Evolutionary conservation across 2,113 vertebrate species (phyloP).

Genomic region (Sylvilagus bachmani): DNA sequence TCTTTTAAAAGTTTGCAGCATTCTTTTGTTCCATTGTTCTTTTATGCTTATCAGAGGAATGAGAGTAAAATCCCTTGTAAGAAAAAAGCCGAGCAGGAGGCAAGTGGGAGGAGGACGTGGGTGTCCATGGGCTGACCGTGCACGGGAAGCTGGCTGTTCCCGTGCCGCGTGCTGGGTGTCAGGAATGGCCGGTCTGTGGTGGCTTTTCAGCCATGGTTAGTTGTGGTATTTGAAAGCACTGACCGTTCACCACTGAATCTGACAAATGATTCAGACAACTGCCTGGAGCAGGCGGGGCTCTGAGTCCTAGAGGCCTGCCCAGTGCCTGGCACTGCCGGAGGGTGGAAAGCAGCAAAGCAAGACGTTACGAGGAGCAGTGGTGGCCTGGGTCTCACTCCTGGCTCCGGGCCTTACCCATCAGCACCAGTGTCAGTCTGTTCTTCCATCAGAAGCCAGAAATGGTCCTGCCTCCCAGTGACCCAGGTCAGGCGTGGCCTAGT

Average conservation of each 20-base stretch:
- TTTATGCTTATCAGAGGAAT: slow-evolving; percentile 58
- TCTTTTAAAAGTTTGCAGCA: no score
- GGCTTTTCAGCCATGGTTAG: background rate
- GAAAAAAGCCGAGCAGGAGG: slow-evolving; percentile 60
- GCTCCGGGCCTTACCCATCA: background rate
- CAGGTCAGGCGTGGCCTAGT: rapidly evolving
- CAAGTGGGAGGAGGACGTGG: slow-evolving; percentile 61
- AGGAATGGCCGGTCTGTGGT: rapidly evolving
- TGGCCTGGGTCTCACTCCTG: background rate
- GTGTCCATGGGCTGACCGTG: slow-evolving; percentile 21
- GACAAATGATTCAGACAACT: slow-evolving; percentile 58
- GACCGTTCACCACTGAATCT: background rate
- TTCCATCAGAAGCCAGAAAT: background rate
- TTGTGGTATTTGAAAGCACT: background rate
- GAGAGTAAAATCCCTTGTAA: slow-evolving; percentile 57
- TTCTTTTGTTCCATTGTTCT: no score
- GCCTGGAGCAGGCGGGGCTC: slow-evolving; percentile 25
- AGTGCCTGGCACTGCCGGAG: background rate
- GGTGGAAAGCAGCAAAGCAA: background rate
- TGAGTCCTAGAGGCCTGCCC: background rate
- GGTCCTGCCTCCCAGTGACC: background rate
- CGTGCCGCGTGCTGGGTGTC: rapidly evolving
- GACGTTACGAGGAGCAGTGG: background rate
- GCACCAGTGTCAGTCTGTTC: background rate
- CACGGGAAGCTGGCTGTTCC: rapidly evolving